phyloP scores from a whole-genome alignment of 2,797 vertebrate genomes.

The Danionella dracula region DNA sequence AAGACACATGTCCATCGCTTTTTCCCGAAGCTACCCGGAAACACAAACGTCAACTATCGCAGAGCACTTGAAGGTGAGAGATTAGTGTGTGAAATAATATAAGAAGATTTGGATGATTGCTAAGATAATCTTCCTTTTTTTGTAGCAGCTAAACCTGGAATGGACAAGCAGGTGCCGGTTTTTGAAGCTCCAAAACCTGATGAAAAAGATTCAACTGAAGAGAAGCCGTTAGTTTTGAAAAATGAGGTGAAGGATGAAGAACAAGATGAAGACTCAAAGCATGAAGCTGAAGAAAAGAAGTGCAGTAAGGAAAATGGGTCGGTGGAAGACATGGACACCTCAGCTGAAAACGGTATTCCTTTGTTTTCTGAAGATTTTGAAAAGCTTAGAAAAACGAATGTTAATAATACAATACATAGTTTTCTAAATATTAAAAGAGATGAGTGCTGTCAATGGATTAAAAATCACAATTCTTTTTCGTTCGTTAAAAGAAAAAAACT shows the following conservation, averaged over 20 bases:
- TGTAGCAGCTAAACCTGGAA: slow-evolving; percentile 54
- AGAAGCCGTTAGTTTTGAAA: slow-evolving; percentile 20
- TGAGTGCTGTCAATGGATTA: too few relatives aligned
- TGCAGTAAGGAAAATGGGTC: slow-evolving; percentile 42
- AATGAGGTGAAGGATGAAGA: slow-evolving; percentile 27
- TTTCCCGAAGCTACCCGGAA: slow-evolving; percentile 87
- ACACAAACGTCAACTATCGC: slow-evolving; percentile 92
- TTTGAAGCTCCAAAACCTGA: slow-evolving; percentile 69
- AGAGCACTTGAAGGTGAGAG: slow-evolving; percentile 77
- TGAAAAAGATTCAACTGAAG: slow-evolving; percentile 56
- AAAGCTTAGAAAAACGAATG: too few relatives aligned
- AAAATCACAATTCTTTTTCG: too few relatives aligned
- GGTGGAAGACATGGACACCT: slow-evolving; percentile 54
- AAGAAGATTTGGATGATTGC: not conserved
- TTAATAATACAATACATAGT: too few relatives aligned
- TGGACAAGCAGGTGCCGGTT: slow-evolving; percentile 39
- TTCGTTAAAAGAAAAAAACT: too few relatives aligned
- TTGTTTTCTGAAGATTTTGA: too few relatives aligned
- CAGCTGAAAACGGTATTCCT: too few relatives aligned
- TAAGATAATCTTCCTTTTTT: not conserved
- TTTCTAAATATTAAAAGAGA: too few relatives aligned
- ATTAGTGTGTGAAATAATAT: not conserved
- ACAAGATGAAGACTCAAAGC: slow-evolving; percentile 48
- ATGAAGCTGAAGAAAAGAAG: slow-evolving; percentile 47
- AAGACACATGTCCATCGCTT: slow-evolving; percentile 91